Evolutionary conservation across 2,113 vertebrate genomes (phyloP), one percentile per base, ranked within the genome.

Genomic region (Chloropsis hardwickii): DNA sequence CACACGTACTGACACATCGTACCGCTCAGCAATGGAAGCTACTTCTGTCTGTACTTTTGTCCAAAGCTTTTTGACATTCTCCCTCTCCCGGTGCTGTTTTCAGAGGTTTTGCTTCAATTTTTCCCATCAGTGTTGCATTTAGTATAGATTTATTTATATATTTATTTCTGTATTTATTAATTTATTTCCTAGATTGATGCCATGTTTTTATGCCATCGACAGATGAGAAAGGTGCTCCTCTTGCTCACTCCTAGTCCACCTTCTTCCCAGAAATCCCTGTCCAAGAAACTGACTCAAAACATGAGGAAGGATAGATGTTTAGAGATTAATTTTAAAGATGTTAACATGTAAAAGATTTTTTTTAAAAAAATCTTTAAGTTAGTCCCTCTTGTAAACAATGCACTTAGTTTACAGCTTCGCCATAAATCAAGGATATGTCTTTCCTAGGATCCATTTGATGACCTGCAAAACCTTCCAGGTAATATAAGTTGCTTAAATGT

Each of bases 181-280:
- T 33, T 60, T n/a, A 6, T 28, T 22, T 31, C 7, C 33, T 40
- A 21, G 3, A 12, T 51, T 51, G 16, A 21, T 40, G 4, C 2
- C 0, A 0, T 35, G 8, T 23, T 60, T 73, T 8, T 4, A 8
- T 40, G 13, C 4, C 7, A 48, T 9, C 17, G 11, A 20, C 3
- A 31, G n/a, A 73, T 40, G 6, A 69, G 25, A 72, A 54, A 40
- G 17, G 8, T 58, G 1, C 2, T 90, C 6, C 24, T 66, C 11
- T 37, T 17, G 3, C 6, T 67, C 23, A 27, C 6, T 54, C 4
- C 33, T 27, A 56, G 4, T 5, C 21, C 72, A 22, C 2, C 5
- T 78, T 13, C 9, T 19, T 82, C 23, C 6, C 11, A 77, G 35
- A 69, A 80, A 19, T 42, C 6, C 8, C 5, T 42, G 3, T 67